Base-by-base conservation (phyloP, 2,113 vertebrate species). In the Ictalurus punctatus region DNA sequence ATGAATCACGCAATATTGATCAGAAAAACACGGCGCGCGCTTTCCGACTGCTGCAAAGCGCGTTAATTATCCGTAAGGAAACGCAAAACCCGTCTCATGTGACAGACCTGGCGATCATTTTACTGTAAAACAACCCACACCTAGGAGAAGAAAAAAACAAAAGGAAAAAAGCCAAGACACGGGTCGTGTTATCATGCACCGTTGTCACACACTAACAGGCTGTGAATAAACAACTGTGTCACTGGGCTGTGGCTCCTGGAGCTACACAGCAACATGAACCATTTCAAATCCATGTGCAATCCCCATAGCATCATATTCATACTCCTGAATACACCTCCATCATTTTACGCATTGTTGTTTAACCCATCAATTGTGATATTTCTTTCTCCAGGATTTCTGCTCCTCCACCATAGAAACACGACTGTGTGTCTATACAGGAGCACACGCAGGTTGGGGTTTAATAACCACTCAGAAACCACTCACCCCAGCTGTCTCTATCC, bases 401-500 rank as follows among this genome's bases (percentile, higher is more conserved):
- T 30, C 52, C 37, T 30, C 34, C 40, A 63, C 21, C 16, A 74
- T 30, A 27, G 19, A 54, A 81, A 69, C 59, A 74, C 81, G 54
- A 44, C 80, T 74, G 79, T 80, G 21, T 61, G 54, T 83, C 40
- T 78, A 34, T 71, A 14, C 86, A 83, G 52, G 63, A 83, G 63
- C 21, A 54, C 30, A 65, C 73, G 79, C 78, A 56, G 90, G 13
- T 87, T 87, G 65, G 84, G 19, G 65, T 40, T 73, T 52, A 69
- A 78, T 5, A 79, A 65, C 25, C 9, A 5, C 19, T 84, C 21
- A 89, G 92, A 92, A 94, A 92, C 87, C 92, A 96, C 97, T 97
- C 95, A 98, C 98, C 97, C 98, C 98, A 98, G 92, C 98, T 98
- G 93, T 98, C 98, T 92, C 97, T 94, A 89, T 98, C 96, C 92